These are phyloP conservation scores for Trialeurodes vaporariorum DNA, from an alignment of 1,140 invertebrate species.

Conservation along the genomic window DNA sequence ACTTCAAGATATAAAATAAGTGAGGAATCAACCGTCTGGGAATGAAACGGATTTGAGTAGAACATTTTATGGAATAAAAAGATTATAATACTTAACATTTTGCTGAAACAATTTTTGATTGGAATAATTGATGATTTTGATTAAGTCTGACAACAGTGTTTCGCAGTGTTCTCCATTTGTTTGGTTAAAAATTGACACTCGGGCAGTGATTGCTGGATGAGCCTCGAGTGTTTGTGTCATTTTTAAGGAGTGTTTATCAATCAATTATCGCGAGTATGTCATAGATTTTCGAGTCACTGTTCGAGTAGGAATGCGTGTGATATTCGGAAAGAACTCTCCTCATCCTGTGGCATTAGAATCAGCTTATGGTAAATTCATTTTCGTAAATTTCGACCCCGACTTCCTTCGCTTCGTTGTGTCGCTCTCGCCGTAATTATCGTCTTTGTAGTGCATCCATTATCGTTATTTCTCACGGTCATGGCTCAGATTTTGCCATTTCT, in stretches of 20 bases:
- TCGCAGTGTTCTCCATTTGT: too few species aligned
- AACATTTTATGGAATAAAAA: too few species aligned
- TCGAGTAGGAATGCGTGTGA: neutral
- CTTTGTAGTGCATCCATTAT: neutral
- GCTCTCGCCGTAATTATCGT: neutral
- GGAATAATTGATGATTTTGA: too few species aligned
- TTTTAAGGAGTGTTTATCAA: neutral
- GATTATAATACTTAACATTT: too few species aligned
- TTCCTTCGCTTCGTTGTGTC: neutral
- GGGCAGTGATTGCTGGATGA: neutral
- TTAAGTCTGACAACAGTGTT: too few species aligned
- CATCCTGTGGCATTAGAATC: neutral
- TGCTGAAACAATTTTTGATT: too few species aligned
- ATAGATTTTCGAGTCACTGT: neutral
- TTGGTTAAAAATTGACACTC: too few species aligned
- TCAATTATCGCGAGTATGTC: neutral
- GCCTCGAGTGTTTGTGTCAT: neutral
- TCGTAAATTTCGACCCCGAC: too few species aligned
- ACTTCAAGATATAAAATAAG: too few species aligned
- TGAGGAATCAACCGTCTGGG: too few species aligned
- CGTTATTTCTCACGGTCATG: neutral
- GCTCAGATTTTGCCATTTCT: neutral
- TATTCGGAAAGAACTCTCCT: neutral
- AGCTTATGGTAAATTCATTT: too few species aligned
- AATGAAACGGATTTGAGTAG: too few species aligned